Evolutionary conservation across 2,888 invertebrate species (phyloP).

Genomic region (Xylocampa areola): DNA sequence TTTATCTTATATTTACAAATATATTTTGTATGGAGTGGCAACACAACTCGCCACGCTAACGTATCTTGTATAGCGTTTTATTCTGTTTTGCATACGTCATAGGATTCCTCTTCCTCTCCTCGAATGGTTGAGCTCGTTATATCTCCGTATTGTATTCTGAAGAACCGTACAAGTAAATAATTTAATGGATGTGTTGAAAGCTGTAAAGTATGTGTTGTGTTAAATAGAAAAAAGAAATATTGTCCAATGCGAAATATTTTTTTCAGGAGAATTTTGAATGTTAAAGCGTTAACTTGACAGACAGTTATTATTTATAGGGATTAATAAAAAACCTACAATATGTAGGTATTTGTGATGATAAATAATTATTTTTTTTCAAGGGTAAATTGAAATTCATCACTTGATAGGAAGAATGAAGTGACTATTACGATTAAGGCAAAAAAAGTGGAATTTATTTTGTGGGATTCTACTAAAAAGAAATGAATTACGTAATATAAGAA

Average conservation of each 20-base stretch:
- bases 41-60: slow-evolving; percentile 14
- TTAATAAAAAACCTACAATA: too few relatives aligned
- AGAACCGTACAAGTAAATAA: slow-evolving; percentile 28
- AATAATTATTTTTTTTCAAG: too few relatives aligned
- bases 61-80: slow-evolving; percentile 28
- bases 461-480: background rate
- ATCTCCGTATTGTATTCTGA: slow-evolving; percentile 45
- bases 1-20: too few relatives aligned
- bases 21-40: slow-evolving; percentile 7
- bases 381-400: too few relatives aligned
- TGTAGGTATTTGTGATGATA: too few relatives aligned
- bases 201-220: background rate
- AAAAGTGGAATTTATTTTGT: background rate
- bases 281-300: too few relatives aligned
- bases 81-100: slow-evolving; percentile 37
- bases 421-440: too few relatives aligned
- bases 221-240: background rate
- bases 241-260: too few relatives aligned
- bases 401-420: too few relatives aligned
- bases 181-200: slow-evolving; percentile 19
- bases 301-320: too few relatives aligned
- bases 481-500: slow-evolving; percentile 15
- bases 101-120: slow-evolving; percentile 17
- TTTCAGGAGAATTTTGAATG: too few relatives aligned
- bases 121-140: slow-evolving; percentile 29